These are phyloP conservation scores for Pachyrhynchus sulphureomaculatus DNA, from an alignment of 1,140 invertebrate genomes.

Conservation along the genomic window DNA sequence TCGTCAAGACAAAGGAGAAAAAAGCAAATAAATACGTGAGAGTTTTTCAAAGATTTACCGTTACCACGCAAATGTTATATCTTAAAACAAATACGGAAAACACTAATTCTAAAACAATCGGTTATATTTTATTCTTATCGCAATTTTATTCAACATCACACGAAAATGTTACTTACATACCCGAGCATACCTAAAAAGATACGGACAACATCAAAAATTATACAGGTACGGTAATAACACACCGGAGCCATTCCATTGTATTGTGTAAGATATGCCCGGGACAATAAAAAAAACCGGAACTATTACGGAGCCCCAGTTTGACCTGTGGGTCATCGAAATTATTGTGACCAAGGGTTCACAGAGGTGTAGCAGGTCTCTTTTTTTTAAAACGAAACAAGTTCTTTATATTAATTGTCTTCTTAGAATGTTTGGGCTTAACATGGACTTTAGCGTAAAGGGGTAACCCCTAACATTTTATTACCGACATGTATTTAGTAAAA, in stretches of 20 bases:
- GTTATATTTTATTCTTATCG: too few species aligned
- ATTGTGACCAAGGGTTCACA: conserved; percentile 13
- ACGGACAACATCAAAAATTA: conserved; percentile 2
- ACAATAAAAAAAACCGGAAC: conserved; percentile 37
- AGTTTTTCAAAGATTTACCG: too few species aligned
- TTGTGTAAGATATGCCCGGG: conserved; percentile 17
- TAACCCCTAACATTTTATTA: too few species aligned
- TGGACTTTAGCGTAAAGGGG: too few species aligned
- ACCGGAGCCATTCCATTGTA: conserved; percentile 10
- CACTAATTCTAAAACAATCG: too few species aligned
- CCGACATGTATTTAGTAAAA: too few species aligned
- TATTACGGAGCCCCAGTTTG: conserved; percentile 34
- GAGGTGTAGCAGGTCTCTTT: conserved; percentile 26
- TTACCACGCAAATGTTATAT: too few species aligned
- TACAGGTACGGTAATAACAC: conserved; percentile 8
- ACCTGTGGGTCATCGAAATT: conserved; percentile 31
- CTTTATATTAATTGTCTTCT: background rate
- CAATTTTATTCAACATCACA: background rate
- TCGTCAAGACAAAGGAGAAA: too few species aligned
- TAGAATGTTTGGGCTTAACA: too few species aligned
- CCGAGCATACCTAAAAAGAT: background rate
- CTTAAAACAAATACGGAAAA: too few species aligned
- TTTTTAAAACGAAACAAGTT: background rate
- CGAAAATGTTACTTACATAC: background rate
- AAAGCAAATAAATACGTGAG: too few species aligned